A percentile compares a stretch with the other conserved stretches of the same genome.
Conservation (phyloP, 2,888 invertebrate genomes). For the Escarpia spicata region DNA sequence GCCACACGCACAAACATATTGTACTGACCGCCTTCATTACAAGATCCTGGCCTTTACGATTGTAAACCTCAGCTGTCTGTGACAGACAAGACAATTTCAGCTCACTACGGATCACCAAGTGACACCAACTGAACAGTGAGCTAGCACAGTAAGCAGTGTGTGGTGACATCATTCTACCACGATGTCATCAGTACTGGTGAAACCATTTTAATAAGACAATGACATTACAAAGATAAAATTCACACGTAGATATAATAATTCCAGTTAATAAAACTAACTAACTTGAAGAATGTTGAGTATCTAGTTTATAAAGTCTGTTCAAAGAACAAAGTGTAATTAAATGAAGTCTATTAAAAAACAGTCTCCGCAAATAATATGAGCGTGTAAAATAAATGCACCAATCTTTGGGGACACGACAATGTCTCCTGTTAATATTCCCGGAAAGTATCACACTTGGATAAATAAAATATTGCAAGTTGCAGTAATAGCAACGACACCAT, state of each 20-base stretch:
- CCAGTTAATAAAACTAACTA: neutral
- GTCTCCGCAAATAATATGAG: neutral
- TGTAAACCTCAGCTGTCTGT: conserved; percentile 70
- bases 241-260: neutral
- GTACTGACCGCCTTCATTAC: conserved; percentile 88
- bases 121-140: neutral
- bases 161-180: too few species aligned
- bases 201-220: too few species aligned
- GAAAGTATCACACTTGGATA: neutral
- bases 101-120: neutral
- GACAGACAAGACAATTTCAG: conserved; percentile 17
- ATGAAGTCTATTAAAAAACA: neutral
- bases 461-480: neutral
- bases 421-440: neutral
- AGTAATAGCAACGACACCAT: neutral
- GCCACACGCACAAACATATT: neutral
- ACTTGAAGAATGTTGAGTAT: neutral
- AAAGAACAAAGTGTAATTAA: neutral
- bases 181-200: too few species aligned
- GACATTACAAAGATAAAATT: too few species aligned
- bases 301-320: neutral
- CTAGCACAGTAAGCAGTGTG: too few species aligned
- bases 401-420: neutral
- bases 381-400: neutral
- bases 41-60: conserved; percentile 93